Percentiles rank a stretch among this genome's conserved stretches.
Conservation (phyloP, 1,140 invertebrate species). For the Drosophila triauraria region DNA sequence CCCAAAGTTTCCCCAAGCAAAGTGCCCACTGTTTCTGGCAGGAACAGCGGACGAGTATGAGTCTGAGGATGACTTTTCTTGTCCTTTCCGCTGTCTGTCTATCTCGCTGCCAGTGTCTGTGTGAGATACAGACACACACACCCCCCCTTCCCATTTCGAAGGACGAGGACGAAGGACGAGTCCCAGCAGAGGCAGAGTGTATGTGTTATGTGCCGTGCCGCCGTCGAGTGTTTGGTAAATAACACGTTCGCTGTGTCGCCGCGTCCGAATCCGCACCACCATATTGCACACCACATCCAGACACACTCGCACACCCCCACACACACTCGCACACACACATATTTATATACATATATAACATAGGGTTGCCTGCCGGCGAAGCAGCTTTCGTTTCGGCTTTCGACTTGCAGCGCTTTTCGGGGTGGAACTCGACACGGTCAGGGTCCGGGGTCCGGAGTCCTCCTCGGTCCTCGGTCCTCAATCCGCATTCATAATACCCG, state of each 20-base stretch:
- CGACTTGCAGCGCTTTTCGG: conserved; percentile 47
- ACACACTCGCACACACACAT: conserved; percentile 11
- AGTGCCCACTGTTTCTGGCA: not conserved
- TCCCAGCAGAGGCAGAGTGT: conserved; percentile 12
- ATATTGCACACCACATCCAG: conserved; percentile 29
- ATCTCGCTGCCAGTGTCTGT: not conserved
- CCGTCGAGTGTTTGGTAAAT: conserved; percentile 81
- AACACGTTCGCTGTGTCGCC: conserved; percentile 81
- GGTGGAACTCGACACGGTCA: conserved; percentile 52
- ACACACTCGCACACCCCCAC: no score
- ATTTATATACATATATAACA: conserved; percentile 11
- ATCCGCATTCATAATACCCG: conserved; percentile 67
- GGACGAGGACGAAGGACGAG: conserved; percentile 4
- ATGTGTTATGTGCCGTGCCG: conserved; percentile 75
- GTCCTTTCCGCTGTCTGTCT: conserved; percentile 14
- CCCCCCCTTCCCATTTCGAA: not conserved
- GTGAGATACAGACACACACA: conserved; percentile 1
- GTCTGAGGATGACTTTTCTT: conserved; percentile 21
- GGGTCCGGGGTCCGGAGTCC: conserved; percentile 2
- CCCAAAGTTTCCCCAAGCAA: not conserved
- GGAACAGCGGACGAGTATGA: not conserved
- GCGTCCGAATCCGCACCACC: conserved; percentile 58
- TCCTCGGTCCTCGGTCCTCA: conserved; percentile 1
- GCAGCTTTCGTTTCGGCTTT: conserved; percentile 56
- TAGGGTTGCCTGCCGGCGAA: conserved; percentile 48